Base-by-base conservation (phyloP, 2,113 vertebrate genomes). In the Xiphophorus couchianus region DNA sequence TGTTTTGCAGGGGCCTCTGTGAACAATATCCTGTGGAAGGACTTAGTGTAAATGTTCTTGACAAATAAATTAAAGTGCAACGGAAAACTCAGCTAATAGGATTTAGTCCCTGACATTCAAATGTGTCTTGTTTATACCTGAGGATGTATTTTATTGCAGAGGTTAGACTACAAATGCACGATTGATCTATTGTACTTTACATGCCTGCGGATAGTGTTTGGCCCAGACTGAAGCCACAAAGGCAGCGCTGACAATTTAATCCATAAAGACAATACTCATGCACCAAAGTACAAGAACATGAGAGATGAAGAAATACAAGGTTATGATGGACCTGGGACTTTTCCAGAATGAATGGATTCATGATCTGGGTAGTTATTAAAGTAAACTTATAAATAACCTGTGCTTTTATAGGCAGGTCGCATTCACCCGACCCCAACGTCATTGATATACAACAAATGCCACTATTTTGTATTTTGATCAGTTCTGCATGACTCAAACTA, bases 101-200 rank as follows among this genome's bases (percentile, higher is more conserved):
- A 83, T 75, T 69, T 69, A 61, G 62, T 76, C 62, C 39, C 9
- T 69, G 66, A 29, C 33, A 29, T 48, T 61, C 29, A 67, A 61
- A 63, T 71, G 67, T 71, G 58, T 64, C 37, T 62, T 73, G 69
- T 73, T 62, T 44, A 13, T 44, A 67, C 66, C 66, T 30, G 42
- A 68, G 66, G 66, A 29, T 30, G 39, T 68, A 14, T 67, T 67
- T 27, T 67, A 42, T 67, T 67, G 65, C 65, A 44, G 65, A 27
- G 65, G 37, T 68, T 29, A 19, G 5, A 48, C 48, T 68, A 68
- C 66, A 82, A 25, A 39, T 68, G 61, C 35, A n/a, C 62, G 0
- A 69, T 72, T 68, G 60, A 63, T 73, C 19, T 19, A 17, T 25
- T 33, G n/a, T 25, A 64, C 29, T 48, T 30, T 62, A 25, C 54